A percentile compares a stretch with the other conserved stretches of the same genome.
phyloP scores from a whole-genome alignment of 92 coral and sea anemone genomes.

The Meandrina meandrites region DNA sequence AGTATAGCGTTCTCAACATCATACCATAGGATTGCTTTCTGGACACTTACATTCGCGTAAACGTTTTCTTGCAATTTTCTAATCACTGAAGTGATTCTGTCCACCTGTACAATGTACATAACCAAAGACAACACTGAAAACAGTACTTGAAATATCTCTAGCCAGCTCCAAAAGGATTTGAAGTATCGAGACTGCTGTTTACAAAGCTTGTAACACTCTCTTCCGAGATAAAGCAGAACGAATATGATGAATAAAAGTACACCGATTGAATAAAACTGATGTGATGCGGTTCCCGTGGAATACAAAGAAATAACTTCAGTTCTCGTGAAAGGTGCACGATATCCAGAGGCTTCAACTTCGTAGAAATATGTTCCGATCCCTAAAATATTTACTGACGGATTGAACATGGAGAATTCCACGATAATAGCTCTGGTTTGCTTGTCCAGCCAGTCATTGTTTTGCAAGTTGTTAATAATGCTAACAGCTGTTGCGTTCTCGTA shows the following conservation, averaged over 20 bases:
- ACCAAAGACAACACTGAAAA: conserved; percentile 56
- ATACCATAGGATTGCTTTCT: conserved; percentile 43
- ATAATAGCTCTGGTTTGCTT: conserved; percentile 70
- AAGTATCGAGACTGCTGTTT: conserved; percentile 53
- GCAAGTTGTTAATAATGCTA: conserved; percentile 38
- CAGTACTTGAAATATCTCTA: conserved; percentile 66
- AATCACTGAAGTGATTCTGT: conserved; percentile 42
- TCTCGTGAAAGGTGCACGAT: conserved; percentile 44
- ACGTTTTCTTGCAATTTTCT: conserved; percentile 49
- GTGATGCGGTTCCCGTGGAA: conserved; percentile 46
- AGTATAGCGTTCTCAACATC: conserved; percentile 65
- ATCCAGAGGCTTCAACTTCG: conserved; percentile 66
- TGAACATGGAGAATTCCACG: conserved; percentile 74
- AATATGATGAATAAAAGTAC: conserved; percentile 66
- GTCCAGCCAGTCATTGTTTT: conserved; percentile 70
- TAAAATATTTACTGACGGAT: conserved; percentile 63
- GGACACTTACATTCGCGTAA: conserved; percentile 54
- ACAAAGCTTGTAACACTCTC: conserved; percentile 59
- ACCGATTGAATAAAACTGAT: conserved; percentile 67
- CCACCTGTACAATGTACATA: conserved; percentile 48
- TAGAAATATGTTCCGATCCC: conserved; percentile 59
- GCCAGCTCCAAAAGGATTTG: conserved; percentile 69
- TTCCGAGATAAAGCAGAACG: conserved; percentile 52
- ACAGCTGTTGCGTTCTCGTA: conserved; percentile 48
- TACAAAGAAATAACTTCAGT: conserved; percentile 62